Evolutionary conservation across 2,797 vertebrate genomes (phyloP), one percentile per base, ranked within the genome.

Genomic region (Acipenser ruthenus): DNA sequence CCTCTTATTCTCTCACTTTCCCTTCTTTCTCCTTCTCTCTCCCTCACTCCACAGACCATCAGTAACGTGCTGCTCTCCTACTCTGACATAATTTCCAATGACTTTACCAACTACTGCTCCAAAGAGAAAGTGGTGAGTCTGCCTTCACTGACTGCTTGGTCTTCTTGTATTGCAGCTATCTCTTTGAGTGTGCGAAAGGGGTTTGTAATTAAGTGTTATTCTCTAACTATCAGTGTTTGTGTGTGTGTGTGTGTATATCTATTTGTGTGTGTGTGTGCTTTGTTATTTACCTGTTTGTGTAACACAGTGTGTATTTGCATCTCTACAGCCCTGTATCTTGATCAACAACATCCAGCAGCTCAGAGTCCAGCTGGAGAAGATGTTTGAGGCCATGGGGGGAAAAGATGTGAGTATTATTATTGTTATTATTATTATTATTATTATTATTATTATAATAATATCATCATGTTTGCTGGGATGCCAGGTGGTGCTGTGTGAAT

Each of bases 311-410:
- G n/a, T 23, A 2, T 2, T 65, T 71, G 13, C 72, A 48, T 79
- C 64, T 75, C 71, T 67, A 23, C 74, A 96, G 94, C 93, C 94
- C 69, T 99, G 96, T 81, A 98, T 99, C 84, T 88, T 99, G 74
- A 99, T 99, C 82, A 99, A 99, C 83, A 99, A 99, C 82, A 98
- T 98, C 51, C 96, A 99, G 64, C 96, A 99, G 81, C 89, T 99
- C 2, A 89, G 96, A 0, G 96, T 99, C 56, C 96, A 99, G 79
- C 84, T 99, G 0, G 95, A 99, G 87, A 99, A 97, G 87, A 99
- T 99, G 95, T 99, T 99, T 69, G 95, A 99, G 80, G 96, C 96
- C 71, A 99, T 99, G 96, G 95, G 96, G 49, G 95, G 95, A 51
- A 98, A 97, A 84, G 94, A 98, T 68, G 96, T 97, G 70, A 74